Percentiles rank a stretch among this genome's conserved stretches.
These are phyloP conservation scores for Glyptemys insculpta DNA, from an alignment of 2,797 vertebrate genomes.

Conservation along the genomic window DNA sequence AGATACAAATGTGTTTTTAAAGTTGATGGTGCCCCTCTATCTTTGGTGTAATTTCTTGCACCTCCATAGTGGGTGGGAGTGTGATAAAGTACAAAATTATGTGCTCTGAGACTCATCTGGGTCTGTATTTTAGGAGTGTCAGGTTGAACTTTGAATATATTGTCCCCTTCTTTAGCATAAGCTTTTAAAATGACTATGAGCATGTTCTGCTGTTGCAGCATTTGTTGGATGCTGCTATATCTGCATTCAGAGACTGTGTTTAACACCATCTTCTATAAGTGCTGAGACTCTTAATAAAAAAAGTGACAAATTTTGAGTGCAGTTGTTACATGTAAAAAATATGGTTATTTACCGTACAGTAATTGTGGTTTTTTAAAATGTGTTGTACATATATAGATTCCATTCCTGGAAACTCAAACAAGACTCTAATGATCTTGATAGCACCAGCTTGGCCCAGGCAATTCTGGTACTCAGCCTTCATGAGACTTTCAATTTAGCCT, in stretches of 20 bases:
- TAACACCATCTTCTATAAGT: neutral
- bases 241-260: neutral
- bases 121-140: neutral
- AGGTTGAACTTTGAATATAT: neutral
- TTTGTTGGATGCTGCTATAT: neutral
- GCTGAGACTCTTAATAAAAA: neutral
- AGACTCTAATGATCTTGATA: neutral
- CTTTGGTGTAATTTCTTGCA: neutral
- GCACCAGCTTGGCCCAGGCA: too few species aligned
- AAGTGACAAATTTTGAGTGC: neutral
- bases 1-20: neutral
- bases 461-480: neutral
- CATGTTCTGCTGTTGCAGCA: neutral
- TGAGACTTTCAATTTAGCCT: neutral
- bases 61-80: neutral
- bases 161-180: neutral
- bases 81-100: neutral
- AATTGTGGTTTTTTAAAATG: neutral
- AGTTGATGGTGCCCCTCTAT: neutral
- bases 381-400: neutral
- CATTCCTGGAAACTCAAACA: neutral
- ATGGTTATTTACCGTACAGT: neutral
- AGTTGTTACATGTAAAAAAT: neutral
- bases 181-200: neutral
- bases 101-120: neutral